Conservation (phyloP, 2,888 invertebrate genomes). For the Hermaeophaga mercurialis region DNA sequence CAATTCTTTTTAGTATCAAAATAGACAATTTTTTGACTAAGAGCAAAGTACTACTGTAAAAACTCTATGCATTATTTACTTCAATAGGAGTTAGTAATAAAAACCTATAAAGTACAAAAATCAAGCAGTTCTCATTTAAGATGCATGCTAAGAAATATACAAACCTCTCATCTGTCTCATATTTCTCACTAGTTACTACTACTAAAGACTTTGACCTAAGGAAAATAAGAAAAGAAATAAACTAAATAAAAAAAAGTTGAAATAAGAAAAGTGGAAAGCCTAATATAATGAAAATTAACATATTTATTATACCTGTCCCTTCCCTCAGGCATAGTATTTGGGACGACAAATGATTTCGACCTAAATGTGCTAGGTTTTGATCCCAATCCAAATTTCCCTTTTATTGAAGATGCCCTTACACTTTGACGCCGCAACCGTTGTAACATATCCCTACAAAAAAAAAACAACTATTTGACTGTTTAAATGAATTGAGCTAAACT, state of each 20-base stretch:
- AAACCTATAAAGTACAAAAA: too few relatives aligned
- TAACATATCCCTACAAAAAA: constrained; percentile 78
- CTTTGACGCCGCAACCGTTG: constrained; percentile 86
- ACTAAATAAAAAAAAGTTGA: not conserved
- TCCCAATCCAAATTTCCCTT: constrained; percentile 77
- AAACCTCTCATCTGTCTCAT: constrained; percentile 33
- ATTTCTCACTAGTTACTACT: constrained; percentile 35
- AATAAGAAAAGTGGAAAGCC: not conserved
- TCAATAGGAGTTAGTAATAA: too few relatives aligned
- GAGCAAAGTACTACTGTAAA: too few relatives aligned
- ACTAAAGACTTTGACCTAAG: constrained; percentile 40
- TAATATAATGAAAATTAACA: not conserved
- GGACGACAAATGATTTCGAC: constrained; percentile 77
- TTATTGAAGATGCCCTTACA: constrained; percentile 76
- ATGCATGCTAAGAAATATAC: constrained; percentile 27
- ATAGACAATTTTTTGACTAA: too few relatives aligned
- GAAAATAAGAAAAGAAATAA: constrained; percentile 28
- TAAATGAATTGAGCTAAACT: constrained; percentile 4
- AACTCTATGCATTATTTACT: too few relatives aligned
- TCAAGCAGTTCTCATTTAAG: not conserved
- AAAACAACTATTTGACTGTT: constrained; percentile 1
- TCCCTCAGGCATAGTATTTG: constrained; percentile 69
- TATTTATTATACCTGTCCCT: constrained; percentile 48
- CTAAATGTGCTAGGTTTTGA: constrained; percentile 68
- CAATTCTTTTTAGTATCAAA: too few relatives aligned